These are phyloP conservation scores for Hystrix brachyura DNA, from an alignment of 2,113 vertebrate genomes.

Conservation along the genomic window DNA sequence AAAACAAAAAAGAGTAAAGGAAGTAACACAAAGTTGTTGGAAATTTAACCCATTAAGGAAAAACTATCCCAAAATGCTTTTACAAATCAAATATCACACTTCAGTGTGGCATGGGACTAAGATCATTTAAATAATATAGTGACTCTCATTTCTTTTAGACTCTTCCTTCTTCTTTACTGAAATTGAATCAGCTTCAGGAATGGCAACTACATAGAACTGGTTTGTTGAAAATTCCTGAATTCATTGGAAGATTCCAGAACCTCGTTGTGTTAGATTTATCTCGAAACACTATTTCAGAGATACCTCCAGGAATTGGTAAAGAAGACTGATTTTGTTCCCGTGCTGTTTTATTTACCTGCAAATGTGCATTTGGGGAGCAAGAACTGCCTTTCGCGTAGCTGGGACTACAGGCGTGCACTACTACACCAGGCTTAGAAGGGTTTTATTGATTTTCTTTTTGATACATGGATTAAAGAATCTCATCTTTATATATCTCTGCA, in stretches of 20 bases:
- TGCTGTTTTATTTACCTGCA: not conserved
- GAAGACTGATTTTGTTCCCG: not conserved
- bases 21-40: not conserved
- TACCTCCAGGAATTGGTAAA: conserved; percentile 96
- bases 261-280: conserved; percentile 96
- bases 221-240: conserved; percentile 94
- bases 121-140: not conserved
- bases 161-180: conserved; percentile 93
- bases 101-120: not conserved
- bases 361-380: not conserved
- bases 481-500: not conserved
- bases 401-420: not conserved
- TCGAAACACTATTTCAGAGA: conserved; percentile 92
- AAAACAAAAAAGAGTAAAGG: not conserved
- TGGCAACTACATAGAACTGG: conserved; percentile 96
- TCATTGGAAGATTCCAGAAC: conserved; percentile 93
- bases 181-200: conserved; percentile 94
- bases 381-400: not conserved
- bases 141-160: conserved; percentile 85
- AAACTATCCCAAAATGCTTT: not conserved
- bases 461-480: not conserved
- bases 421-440: not conserved
- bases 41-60: conserved; percentile 12
- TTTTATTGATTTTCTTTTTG: not conserved
- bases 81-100: not conserved